Evolutionary conservation across 2,888 invertebrate species (phyloP).

Genomic region (Euproctis similis): DNA sequence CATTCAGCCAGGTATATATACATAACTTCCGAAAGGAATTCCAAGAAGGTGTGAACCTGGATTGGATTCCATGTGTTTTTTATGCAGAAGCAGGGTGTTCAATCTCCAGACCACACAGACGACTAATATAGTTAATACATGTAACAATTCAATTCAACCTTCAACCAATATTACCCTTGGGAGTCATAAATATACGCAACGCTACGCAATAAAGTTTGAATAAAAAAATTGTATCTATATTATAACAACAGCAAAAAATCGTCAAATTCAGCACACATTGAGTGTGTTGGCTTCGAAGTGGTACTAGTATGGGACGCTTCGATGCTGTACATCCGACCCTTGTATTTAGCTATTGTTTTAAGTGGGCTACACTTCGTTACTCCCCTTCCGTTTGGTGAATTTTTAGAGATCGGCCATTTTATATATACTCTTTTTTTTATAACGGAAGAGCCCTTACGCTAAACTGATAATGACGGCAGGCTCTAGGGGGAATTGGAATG

Average conservation of each 20-base stretch:
- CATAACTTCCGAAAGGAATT: too few relatives aligned
- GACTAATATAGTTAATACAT: too few relatives aligned
- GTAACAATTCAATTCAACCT: too few relatives aligned
- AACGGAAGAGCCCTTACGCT: conserved; percentile 52
- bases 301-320: conserved; percentile 56
- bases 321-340: conserved; percentile 55
- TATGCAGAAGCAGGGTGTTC: too few relatives aligned
- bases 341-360: conserved; percentile 74
- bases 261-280: conserved; percentile 70
- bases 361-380: conserved; percentile 72
- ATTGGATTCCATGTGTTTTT: too few relatives aligned
- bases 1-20: too few relatives aligned
- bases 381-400: conserved; percentile 59
- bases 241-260: too few relatives aligned
- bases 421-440: conserved; percentile 60
- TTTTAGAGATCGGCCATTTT: conserved; percentile 51
- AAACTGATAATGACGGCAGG: conserved; percentile 69
- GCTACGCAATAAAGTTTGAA: too few relatives aligned
- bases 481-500: conserved; percentile 35
- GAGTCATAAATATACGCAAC: conserved; percentile 61
- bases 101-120: too few relatives aligned
- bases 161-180: too few relatives aligned
- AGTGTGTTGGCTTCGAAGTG: conserved; percentile 61
- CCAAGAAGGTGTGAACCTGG: too few relatives aligned
- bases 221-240: too few relatives aligned